Conservation (phyloP, 23 tunicate genomes). For the Styela clava region DNA sequence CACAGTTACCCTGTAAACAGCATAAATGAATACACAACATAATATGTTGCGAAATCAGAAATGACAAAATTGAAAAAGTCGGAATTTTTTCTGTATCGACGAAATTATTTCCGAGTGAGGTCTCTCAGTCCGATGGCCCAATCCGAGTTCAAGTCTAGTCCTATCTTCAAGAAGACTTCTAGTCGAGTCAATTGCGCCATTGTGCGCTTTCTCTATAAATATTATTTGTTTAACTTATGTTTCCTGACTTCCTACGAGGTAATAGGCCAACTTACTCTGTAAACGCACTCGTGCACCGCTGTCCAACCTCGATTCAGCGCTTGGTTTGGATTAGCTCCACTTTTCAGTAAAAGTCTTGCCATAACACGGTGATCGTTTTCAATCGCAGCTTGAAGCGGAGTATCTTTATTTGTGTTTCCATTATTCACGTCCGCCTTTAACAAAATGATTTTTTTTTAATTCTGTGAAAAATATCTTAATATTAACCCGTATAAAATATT, state of each 20-base stretch:
- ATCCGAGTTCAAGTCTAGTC: no score
- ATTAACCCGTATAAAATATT: neutral
- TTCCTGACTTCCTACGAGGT: no score
- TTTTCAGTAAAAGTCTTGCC: slow-evolving; percentile 39
- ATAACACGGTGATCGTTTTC: slow-evolving; percentile 54
- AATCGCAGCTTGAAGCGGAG: slow-evolving; percentile 78
- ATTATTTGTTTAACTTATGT: neutral
- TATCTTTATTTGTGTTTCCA: slow-evolving; percentile 45
- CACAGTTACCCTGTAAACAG: slow-evolving; percentile 51
- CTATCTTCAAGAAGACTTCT: no score
- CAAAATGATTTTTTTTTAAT: neutral
- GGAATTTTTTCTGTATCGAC: neutral
- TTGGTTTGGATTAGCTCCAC: slow-evolving; percentile 67
- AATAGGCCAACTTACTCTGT: slow-evolving; percentile 75
- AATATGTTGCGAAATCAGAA: neutral
- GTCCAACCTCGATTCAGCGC: slow-evolving; percentile 85
- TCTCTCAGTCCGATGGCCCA: no score
- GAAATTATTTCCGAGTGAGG: neutral
- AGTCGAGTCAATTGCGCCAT: no score
- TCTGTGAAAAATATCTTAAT: neutral
- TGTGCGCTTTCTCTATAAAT: no score
- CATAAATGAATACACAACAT: neutral
- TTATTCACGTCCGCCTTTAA: slow-evolving; percentile 68
- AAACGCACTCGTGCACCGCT: slow-evolving; percentile 80
- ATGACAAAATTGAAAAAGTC: neutral